A percentile compares a stretch with the other conserved stretches of the same genome.
Conservation (phyloP, 2,797 vertebrate species). For the Eulemur mongoz region DNA sequence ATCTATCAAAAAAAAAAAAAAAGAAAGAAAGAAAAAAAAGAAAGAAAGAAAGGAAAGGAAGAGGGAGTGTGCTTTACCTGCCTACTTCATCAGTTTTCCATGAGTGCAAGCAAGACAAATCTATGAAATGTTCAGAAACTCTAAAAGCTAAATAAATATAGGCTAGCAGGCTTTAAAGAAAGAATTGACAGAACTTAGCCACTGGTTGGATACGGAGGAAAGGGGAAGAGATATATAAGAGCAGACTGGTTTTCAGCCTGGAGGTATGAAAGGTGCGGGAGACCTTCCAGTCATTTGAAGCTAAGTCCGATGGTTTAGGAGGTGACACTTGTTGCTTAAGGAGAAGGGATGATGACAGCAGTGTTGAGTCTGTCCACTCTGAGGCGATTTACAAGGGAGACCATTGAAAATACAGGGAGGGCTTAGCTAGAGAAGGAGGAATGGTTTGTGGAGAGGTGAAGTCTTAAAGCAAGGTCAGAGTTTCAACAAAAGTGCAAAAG, state of each 20-base stretch:
- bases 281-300: not conserved
- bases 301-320: not conserved
- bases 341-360: rapidly evolving
- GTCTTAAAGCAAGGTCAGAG: not conserved
- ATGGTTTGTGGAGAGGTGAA: not conserved
- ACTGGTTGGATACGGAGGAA: not conserved
- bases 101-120: not conserved
- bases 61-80: not conserved
- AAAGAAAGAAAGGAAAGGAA: not conserved
- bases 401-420: not conserved
- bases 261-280: not conserved
- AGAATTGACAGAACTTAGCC: not conserved
- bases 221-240: not conserved
- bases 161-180: not conserved
- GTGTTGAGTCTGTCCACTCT: not conserved
- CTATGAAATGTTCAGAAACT: not conserved
- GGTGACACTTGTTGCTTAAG: too few relatives aligned
- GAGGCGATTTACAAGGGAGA: not conserved
- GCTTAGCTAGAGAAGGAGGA: not conserved
- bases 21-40: not conserved
- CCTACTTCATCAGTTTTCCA: not conserved
- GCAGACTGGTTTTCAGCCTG: not conserved
- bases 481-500: not conserved
- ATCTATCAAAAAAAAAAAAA: not conserved
- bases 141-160: not conserved